These are phyloP conservation scores for Pseudolaguvia tuberculata DNA, from an alignment of 2,113 vertebrate genomes.

Conservation along the genomic window DNA sequence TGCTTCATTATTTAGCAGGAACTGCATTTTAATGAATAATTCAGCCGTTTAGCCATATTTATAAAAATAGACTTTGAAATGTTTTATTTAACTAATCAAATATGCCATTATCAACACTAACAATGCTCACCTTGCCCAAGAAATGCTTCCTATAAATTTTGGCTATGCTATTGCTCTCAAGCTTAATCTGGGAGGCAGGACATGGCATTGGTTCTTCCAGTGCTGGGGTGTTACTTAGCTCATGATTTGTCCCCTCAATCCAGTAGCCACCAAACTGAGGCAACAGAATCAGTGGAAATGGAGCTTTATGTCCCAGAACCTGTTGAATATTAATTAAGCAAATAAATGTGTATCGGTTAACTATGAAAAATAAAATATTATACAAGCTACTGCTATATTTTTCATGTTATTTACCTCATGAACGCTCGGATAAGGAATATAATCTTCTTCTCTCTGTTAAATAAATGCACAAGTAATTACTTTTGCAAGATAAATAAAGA, in stretches of 20 bases:
- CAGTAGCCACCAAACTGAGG: constrained; percentile 98
- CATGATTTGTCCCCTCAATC: constrained; percentile 98
- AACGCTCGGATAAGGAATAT: constrained; percentile 96
- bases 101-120: not conserved
- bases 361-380: not conserved
- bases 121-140: constrained; percentile 80
- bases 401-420: constrained; percentile 78
- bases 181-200: constrained; percentile 70
- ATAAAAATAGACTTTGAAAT: not conserved
- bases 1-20: not conserved
- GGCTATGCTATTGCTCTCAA: constrained; percentile 87
- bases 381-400: not conserved
- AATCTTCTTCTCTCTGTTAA: constrained; percentile 92
- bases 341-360: not conserved
- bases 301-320: constrained; percentile 83
- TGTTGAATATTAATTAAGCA: constrained; percentile 50
- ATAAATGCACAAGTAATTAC: not conserved
- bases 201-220: constrained; percentile 63
- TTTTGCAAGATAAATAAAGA: not conserved
- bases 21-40: not conserved
- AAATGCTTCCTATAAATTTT: constrained; percentile 92
- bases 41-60: not conserved
- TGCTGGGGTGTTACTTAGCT: constrained; percentile 69
- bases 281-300: constrained; percentile 91
- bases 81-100: not conserved